Conservation (phyloP, 2,113 vertebrate species). For the Hemiprocne comata region DNA sequence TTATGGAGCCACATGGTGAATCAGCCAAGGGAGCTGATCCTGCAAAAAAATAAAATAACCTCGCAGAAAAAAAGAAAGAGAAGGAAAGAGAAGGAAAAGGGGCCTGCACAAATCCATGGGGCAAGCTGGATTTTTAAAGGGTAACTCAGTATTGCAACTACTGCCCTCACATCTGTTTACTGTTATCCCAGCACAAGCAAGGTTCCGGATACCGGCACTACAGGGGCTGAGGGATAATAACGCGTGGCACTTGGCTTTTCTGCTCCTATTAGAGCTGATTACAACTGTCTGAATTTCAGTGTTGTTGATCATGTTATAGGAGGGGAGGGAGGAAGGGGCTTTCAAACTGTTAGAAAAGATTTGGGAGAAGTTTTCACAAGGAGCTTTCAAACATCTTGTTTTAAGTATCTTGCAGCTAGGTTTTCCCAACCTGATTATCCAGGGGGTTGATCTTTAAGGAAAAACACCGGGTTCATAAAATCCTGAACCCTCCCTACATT, state of each 20-base stretch:
- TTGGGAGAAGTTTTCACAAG: background rate
- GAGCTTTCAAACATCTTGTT: background rate
- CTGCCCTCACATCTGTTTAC: slow-evolving; percentile 68
- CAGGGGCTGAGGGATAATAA: slow-evolving; percentile 57
- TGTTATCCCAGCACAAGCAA: slow-evolving; percentile 54
- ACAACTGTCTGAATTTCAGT: slow-evolving; percentile 37
- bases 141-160: slow-evolving; percentile 25
- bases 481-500: rapidly evolving
- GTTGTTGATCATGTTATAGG: background rate
- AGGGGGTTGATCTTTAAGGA: background rate
- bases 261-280: slow-evolving; percentile 69
- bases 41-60: slow-evolving; percentile 31
- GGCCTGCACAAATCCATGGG: slow-evolving; percentile 26
- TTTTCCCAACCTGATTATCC: background rate
- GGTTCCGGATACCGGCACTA: slow-evolving; percentile 68
- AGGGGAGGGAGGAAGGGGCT: background rate
- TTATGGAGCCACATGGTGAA: slow-evolving; percentile 13
- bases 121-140: slow-evolving; percentile 35
- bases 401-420: rapidly evolving
- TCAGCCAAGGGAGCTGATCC: slow-evolving; percentile 56
- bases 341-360: background rate
- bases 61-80: background rate
- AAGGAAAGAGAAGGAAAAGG: background rate
- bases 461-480: background rate
- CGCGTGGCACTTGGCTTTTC: slow-evolving; percentile 51